Evolutionary conservation across 2,797 vertebrate species (phyloP), one percentile per base, ranked within the genome.

Genomic region (Syncerus caffer): DNA sequence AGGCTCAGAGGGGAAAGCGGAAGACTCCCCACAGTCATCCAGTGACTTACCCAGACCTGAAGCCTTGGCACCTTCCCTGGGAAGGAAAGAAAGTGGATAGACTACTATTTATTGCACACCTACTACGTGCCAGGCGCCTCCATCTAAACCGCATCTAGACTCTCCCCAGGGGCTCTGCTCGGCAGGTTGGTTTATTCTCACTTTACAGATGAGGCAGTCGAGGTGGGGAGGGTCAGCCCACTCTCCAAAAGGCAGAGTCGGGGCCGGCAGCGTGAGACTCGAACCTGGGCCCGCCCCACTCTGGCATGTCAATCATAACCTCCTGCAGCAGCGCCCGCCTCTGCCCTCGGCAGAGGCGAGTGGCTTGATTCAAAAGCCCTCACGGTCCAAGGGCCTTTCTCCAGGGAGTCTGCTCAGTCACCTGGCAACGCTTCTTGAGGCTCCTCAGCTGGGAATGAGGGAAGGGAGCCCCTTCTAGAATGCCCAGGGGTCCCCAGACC

Each of bases 81-180:
- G 79, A 82, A 45, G 50, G 64, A 62, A 85, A 34, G 42, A 57
- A 21, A n/a, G 25, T 1, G 9, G 16, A 25, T 13, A 13, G 9
- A 23, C 9, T 6, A 9, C 45, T 16, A 13, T 17, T 27, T 80
- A 11, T 0, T 2, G 55, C 78, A 51, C 74, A 78, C 25, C 71
- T 50, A 11, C 78, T 55, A 1, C 12, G 42, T 25, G 12, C 15
- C 11, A 9, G 93, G 25, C 23, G 31, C 29, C 45, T 55, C 53
- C 45, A 3, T 1, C 25, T 14, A 17, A 27, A 21, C 6, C 0
- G 4, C 17, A 9, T 15, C 38, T 0, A 16, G 34, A 76, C 58
- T 47, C 38, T 62, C 85, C 19, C 16, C 4, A 10, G 7, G 1
- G 47, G 15, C 47, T 74, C 62, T 13, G 6, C 4, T 19, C 7